Percentiles rank a stretch among this genome's conserved stretches.
Evolutionary conservation across 2,113 vertebrate genomes (phyloP).

Genomic region (Alouatta palliata): DNA sequence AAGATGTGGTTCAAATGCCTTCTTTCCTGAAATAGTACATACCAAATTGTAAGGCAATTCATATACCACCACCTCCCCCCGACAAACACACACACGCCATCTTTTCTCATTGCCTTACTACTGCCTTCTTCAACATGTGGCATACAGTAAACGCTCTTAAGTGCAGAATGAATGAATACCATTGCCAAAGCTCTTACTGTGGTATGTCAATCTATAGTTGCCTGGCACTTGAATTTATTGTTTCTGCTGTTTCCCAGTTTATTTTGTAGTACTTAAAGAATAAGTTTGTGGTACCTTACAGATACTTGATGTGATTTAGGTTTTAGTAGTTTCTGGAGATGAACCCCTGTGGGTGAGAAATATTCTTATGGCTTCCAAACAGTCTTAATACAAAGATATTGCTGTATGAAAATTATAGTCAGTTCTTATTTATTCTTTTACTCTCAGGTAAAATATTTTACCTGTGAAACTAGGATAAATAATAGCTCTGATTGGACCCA

Average conservation of each 20-base stretch:
- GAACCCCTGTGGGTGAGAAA: constrained; percentile 35
- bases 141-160: background rate
- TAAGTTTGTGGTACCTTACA: constrained; percentile 37
- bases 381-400: constrained; percentile 59
- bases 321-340: constrained; percentile 63
- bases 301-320: constrained; percentile 58
- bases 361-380: constrained; percentile 42
- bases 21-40: background rate
- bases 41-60: background rate
- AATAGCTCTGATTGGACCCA: constrained; percentile 76
- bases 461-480: constrained; percentile 74
- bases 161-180: background rate
- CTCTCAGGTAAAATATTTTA: constrained; percentile 73
- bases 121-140: background rate
- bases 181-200: background rate
- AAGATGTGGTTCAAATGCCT: background rate
- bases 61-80: too few species aligned
- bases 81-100: background rate
- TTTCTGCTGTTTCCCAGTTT: constrained; percentile 52
- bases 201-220: constrained; percentile 49
- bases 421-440: constrained; percentile 53
- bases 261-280: constrained; percentile 39
- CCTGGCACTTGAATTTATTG: constrained; percentile 22
- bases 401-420: constrained; percentile 62
- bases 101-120: background rate